Evolutionary conservation across 2,888 invertebrate genomes (phyloP), one percentile per base, ranked within the genome.

Genomic region (Barypeithes pellucidus): DNA sequence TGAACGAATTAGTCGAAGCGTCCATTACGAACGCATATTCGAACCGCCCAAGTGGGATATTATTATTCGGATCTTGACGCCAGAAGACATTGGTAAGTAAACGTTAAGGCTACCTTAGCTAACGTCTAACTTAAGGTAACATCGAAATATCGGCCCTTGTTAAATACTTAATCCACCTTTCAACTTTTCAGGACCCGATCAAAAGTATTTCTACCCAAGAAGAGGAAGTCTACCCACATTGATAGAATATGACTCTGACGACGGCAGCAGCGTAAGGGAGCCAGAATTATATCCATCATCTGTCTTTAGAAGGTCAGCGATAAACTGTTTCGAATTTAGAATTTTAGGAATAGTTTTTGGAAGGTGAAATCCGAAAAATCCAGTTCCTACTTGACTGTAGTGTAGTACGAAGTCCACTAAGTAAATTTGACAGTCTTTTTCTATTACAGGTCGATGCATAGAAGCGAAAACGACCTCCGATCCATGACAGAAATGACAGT

Each of bases 401-500:
- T 24, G 24, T 24, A 24, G 24, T 24, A 24, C 5, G 24, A 24
- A 24, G 3, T 24, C 5, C 24, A 24, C 24, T 24, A 24, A 24
- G 5, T 24, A 24, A 24, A 24, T 4, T 24, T 24, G 2, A 18
- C 2, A 9, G 47, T 3, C 16, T 24, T 29, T 91, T 92, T 0
- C 88, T 92, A 91, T 0, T 90, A 90, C 4, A 88, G 92, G 16
- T 93, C 93, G 3, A 90, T 93, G 29, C 93, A 94, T 77, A 63
- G 93, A 73, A 94, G 94, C 80, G 94, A 94, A 82, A 92, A 93
- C 52, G 93, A 92, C 82, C 87, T 88, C 62, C 89, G 96, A 68
- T 96, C 96, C 0, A 95, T 96, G 95, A 94, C 95, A 0, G 96
- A 96, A 85, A 93, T 95, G 87, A 96, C 93, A 81, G 95, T 96